phyloP scores from a whole-genome alignment of 2,113 vertebrate species.

The Carassius gibelio region DNA sequence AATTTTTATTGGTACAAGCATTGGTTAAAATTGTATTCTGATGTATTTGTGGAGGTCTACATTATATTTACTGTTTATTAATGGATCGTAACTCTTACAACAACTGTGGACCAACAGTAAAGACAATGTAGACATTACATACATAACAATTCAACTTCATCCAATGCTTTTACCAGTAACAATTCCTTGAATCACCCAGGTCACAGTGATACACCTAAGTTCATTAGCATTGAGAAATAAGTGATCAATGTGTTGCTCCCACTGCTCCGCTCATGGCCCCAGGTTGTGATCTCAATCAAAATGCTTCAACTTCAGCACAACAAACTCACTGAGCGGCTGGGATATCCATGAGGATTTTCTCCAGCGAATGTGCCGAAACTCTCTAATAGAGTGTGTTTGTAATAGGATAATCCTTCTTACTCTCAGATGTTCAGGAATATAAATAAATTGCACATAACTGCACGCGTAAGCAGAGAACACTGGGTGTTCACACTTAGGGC shows the following conservation, averaged over 20 bases:
- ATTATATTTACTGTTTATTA: too few relatives aligned
- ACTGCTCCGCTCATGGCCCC: background rate
- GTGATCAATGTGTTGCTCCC: background rate
- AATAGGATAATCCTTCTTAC: slow-evolving; percentile 51
- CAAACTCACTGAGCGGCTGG: slow-evolving; percentile 6
- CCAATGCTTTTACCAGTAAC: background rate
- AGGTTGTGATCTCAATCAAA: background rate
- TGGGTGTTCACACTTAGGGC: background rate
- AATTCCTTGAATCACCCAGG: background rate
- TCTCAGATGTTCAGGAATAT: slow-evolving; percentile 18
- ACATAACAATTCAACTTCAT: background rate
- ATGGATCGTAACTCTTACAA: too few relatives aligned
- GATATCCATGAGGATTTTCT: slow-evolving; percentile 49
- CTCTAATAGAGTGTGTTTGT: slow-evolving; percentile 33
- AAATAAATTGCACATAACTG: background rate
- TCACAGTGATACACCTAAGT: background rate
- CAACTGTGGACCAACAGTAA: background rate
- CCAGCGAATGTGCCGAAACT: slow-evolving; percentile 45
- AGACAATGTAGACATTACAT: background rate
- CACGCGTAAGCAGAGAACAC: background rate
- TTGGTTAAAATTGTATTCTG: background rate
- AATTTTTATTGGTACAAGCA: too few relatives aligned
- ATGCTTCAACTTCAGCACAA: slow-evolving; percentile 8
- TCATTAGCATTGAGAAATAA: background rate
- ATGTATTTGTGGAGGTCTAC: too few relatives aligned